These are phyloP conservation scores for Mormyrops attenuatus DNA, from an alignment of 2,797 vertebrate species.

Conservation along the genomic window DNA sequence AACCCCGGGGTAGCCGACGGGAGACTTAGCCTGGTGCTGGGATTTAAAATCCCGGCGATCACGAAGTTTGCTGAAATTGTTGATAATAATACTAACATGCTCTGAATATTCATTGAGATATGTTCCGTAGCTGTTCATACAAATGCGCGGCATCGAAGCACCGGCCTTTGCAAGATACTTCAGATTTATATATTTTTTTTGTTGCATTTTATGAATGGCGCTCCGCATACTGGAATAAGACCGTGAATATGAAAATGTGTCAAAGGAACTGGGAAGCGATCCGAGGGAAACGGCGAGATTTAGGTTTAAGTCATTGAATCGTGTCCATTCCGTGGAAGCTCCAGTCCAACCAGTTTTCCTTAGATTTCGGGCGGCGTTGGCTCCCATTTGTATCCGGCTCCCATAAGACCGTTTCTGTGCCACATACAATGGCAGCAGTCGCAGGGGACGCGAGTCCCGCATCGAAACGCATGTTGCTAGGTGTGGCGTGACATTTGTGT, in stretches of 20 bases:
- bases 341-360: background rate
- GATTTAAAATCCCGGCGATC: background rate
- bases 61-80: background rate
- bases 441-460: constrained; percentile 18
- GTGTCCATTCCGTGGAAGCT: background rate
- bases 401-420: background rate
- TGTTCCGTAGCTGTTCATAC: background rate
- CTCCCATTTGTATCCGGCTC: background rate
- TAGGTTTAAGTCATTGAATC: background rate
- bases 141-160: background rate
- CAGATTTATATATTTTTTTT: background rate
- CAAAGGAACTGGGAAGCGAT: background rate
- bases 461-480: constrained; percentile 43
- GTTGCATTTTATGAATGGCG: background rate
- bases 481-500: constrained; percentile 34
- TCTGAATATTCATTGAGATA: background rate
- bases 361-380: background rate
- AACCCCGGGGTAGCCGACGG: background rate
- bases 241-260: background rate
- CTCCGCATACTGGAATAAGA: background rate
- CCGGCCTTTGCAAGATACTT: background rate
- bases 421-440: constrained; percentile 36
- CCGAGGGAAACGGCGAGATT: background rate
- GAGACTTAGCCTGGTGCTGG: background rate
- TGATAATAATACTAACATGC: background rate